These are phyloP conservation scores for Ashinkailepas kermadecensis DNA, from an alignment of 2,888 invertebrate genomes.

Conservation along the genomic window DNA sequence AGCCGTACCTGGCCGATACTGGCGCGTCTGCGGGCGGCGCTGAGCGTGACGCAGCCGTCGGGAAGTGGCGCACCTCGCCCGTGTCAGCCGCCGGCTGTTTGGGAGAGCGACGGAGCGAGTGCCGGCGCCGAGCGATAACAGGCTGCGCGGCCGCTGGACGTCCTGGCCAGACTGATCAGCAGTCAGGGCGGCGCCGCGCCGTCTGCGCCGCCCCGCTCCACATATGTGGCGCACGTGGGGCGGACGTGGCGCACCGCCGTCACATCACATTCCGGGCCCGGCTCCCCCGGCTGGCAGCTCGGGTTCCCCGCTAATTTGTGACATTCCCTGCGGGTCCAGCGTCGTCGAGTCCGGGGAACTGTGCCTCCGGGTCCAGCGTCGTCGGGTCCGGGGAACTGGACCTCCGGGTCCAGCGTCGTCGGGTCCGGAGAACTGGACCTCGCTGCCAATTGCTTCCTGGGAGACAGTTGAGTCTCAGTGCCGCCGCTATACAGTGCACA, in stretches of 20 bases:
- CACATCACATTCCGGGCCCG: background rate
- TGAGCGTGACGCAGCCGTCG: too few species aligned
- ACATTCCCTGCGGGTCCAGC: background rate
- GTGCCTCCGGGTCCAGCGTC: too few species aligned
- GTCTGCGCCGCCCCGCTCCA: background rate
- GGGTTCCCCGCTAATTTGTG: background rate
- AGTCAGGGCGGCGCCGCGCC: constrained; percentile 9
- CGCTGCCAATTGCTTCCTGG: background rate
- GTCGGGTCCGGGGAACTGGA: too few species aligned
- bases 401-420: background rate
- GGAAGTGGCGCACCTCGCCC: too few species aligned
- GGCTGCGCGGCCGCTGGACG: background rate
- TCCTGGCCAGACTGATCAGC: background rate
- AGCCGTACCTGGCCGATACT: background rate
- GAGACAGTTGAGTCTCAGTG: too few species aligned
- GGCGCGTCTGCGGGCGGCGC: too few species aligned
- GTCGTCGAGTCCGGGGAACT: background rate
- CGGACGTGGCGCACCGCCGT: background rate
- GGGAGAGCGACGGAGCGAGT: too few species aligned
- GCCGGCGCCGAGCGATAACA: too few species aligned
- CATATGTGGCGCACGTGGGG: constrained; percentile 3
- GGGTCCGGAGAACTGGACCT: background rate
- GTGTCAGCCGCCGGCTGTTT: too few species aligned
- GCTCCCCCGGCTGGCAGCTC: background rate
- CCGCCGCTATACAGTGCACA: too few species aligned